Base-by-base conservation (phyloP, 2,113 vertebrate genomes). In the Sisor rabdophorus region DNA sequence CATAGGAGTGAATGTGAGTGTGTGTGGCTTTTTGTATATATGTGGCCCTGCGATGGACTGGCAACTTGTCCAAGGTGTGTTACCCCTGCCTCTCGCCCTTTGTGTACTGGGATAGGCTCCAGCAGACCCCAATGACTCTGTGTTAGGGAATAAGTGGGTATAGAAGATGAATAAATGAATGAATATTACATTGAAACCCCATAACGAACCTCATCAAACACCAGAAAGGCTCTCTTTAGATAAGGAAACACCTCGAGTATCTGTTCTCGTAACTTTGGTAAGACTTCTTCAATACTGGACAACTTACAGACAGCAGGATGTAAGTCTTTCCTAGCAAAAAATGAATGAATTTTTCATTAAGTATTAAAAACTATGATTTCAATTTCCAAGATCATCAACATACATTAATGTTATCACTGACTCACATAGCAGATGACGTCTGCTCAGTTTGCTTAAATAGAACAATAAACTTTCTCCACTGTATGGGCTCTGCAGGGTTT, bases 391-490 rank as follows among this genome's bases (percentile, higher is more conserved):
- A 1, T n/a, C 15, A n/a, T 58, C 53, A 36, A 52, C 24, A 50
- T 28, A 28, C 26, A 32, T 22, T 61, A 6, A 55, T 11, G 3
- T 75, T 55, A 32, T 19, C 16, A 70, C 28, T 28, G 0, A 70
- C 81, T n/a, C 79, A 89, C 84, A 87, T 84, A 2, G 26, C 20
- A 22, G 82, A 48, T 77, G 44, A 11, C 15, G 17, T 15, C 61
- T 73, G 50, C 9, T 56, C 76, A 1, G 59, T 69, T 36, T 85
- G 73, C 48, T 20, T 3, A 32, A 89, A 54, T 4, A 78, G 82
- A 24, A 83, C 78, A 63, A 90, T 80, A 81, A 93, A 91, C 36
- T 85, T 59, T 54, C 87, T 84, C 90, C 89, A 91, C 0, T 75
- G 55, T 77, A 89, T 81, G 80, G 68, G 87, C 44, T 72, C 71